Evolutionary conservation across 2,888 invertebrate species (phyloP), one percentile per base, ranked within the genome.

Genomic region (Cosmopolites sordidus): DNA sequence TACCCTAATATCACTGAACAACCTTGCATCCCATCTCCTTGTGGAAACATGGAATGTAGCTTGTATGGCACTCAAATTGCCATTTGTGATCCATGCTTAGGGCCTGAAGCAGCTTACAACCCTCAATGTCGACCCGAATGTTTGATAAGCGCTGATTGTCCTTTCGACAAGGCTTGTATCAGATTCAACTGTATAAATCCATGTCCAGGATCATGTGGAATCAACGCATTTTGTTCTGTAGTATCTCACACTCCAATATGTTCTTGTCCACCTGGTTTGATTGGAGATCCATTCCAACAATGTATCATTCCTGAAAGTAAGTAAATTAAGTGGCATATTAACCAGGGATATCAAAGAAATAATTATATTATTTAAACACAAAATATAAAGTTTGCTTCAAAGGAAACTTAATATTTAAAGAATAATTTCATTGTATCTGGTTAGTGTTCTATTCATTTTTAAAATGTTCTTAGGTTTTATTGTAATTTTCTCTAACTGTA

Each of bases 91-190:
- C 79, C 82, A n/a, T 92, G 91, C 68, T 76, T 81, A 62, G 83
- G 85, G 39, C 80, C 83, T 1, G 81, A 83, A 60, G 81, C 83
- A 30, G 75, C 79, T 40, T 83, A 82, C 60, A 85, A 86, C 72
- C 85, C 88, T 17, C 79, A 81, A 27, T 92, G 92, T 63, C 79
- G 87, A 67, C 91, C 91, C 27, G 90, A 92, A 75, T 92, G 92
- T 73, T 75, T 92, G 44, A 80, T 85, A 12, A 87, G 85, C 67
- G 83, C 87, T 1, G 91, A 92, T 66, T 92, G 92, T 76, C 79
- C 84, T 44, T 87, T 87, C 66, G 78, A 88, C 68, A 83, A 79
- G 66, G 87, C 89, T 49, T 92, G 91, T 67, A 74, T 89, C 45
- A 81, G 83, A 58, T 83, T 84, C 63, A 81, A 78, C 68, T 92